Percentiles rank a stretch among this genome's conserved stretches.
These are phyloP conservation scores for Eupsilia transversa DNA, from an alignment of 2,888 invertebrate genomes.

Conservation along the genomic window DNA sequence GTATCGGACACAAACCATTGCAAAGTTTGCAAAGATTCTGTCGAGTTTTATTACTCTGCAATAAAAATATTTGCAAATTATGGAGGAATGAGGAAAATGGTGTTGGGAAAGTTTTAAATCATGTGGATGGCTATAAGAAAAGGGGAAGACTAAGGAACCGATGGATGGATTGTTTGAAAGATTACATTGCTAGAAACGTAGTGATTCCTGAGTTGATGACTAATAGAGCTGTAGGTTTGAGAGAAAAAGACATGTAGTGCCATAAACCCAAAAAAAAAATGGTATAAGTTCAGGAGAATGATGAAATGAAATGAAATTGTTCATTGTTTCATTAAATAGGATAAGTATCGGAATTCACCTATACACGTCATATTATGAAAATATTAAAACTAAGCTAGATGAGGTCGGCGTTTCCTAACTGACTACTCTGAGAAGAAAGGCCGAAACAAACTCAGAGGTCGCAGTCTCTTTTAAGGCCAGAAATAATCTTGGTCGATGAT, in stretches of 20 bases:
- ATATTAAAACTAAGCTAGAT: too few species aligned
- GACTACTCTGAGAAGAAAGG: too few species aligned
- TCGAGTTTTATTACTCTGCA: neutral
- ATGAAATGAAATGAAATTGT: too few species aligned
- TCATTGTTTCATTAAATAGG: too few species aligned
- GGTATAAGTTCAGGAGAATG: neutral
- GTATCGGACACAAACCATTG: neutral
- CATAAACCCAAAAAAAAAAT: neutral
- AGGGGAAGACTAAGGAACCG: neutral
- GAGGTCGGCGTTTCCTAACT: too few species aligned
- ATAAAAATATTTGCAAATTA: slow-evolving; percentile 2
- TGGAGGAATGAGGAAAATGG: neutral
- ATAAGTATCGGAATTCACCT: too few species aligned
- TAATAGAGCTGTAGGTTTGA: neutral
- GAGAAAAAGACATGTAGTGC: neutral
- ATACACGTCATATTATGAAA: too few species aligned
- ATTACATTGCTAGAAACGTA: neutral
- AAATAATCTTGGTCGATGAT: too few species aligned
- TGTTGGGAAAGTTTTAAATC: neutral
- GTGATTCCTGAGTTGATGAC: neutral
- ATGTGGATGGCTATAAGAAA: fast-evolving
- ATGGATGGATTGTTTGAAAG: neutral
- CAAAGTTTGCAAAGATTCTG: neutral
- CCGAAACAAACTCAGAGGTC: too few species aligned
- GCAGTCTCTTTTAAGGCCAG: too few species aligned